Conservation (phyloP, 2,888 invertebrate genomes). For the Graphium colonna region DNA sequence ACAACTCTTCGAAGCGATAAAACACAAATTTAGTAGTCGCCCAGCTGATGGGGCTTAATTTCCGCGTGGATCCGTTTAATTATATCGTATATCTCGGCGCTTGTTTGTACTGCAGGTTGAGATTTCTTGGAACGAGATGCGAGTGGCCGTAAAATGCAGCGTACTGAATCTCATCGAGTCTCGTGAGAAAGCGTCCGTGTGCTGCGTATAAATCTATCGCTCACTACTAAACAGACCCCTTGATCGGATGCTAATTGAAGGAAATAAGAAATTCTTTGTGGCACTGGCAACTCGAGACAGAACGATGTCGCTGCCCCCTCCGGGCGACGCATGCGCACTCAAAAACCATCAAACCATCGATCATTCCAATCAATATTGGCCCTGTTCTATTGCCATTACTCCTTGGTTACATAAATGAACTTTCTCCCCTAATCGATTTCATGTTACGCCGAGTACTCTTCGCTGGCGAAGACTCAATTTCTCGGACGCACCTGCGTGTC, state of each 20-base stretch:
- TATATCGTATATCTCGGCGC: constrained; percentile 33
- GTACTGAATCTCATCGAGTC: constrained; percentile 49
- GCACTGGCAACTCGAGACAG: constrained; percentile 15
- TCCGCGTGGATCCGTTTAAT: constrained; percentile 8
- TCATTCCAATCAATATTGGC: constrained; percentile 57
- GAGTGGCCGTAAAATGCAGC: constrained; percentile 44
- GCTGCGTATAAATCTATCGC: constrained; percentile 56
- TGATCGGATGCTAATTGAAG: constrained; percentile 67
- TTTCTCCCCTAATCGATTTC: constrained; percentile 51
- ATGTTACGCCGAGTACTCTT: constrained; percentile 21
- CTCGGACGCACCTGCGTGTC: constrained; percentile 19
- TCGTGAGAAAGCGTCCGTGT: constrained; percentile 62
- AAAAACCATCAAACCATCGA: constrained; percentile 45
- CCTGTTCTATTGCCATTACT: constrained; percentile 57
- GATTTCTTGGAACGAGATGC: constrained; percentile 27
- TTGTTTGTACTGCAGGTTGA: constrained; percentile 1
- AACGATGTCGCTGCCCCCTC: constrained; percentile 40
- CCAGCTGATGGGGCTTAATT: background rate
- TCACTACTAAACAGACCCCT: constrained; percentile 61
- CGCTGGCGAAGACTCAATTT: constrained; percentile 21
- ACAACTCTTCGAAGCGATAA: background rate
- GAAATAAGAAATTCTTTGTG: constrained; percentile 57
- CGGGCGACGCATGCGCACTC: constrained; percentile 2
- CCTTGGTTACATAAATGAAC: constrained; percentile 64
- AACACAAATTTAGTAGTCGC: background rate